Evolutionary conservation across 2,113 vertebrate species (phyloP), one percentile per base, ranked within the genome.

Genomic region (Myodes glareolus): DNA sequence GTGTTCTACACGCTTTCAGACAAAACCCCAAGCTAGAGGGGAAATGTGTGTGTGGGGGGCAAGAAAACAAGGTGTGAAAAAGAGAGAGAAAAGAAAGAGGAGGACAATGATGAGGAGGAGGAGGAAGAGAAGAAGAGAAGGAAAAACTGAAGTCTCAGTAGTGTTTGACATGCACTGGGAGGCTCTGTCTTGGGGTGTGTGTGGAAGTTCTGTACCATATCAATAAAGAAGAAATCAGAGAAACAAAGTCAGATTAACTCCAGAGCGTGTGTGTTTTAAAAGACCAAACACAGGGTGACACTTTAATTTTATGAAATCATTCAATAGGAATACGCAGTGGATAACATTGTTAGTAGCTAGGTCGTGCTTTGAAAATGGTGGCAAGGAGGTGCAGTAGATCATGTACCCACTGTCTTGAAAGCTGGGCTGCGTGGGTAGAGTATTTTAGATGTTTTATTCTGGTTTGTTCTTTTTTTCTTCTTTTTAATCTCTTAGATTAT

Each of bases 201-300:
- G 80, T 50, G 61, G 29, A 91, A n/a, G 67, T 55, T 77, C 55
- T 52, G n/a, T 45, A 23, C 9, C 61, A 33, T 90, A 81, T 11
- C 45, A 87, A 70, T 29, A 61, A 92, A 19, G 14, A 23, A n/a
- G 86, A 61, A 90, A 92, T 75, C 16, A 61, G 17, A 81, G 86
- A 82, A 92, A 75, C 25, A 92, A 81, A 92, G 55, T n/a, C 92
- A 50, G 1, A 17, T 90, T 92, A 92, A 90, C 17, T 92, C 9
- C 7, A 55, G 55, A 80, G 6, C 0, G 23, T 33, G 80, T 27
- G 29, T 88, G 16, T 65, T 95, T 70, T 70, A 76, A 88, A 84
- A 88, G 25, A 85, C 4, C 61, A 89, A 92, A 3, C 1, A 86
- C 17, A 39, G 27, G 72, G 80, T 81, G 27, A 63, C 12, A 1